Conservation (phyloP, 2,888 invertebrate genomes). For the Synanthedon tipuliformis region DNA sequence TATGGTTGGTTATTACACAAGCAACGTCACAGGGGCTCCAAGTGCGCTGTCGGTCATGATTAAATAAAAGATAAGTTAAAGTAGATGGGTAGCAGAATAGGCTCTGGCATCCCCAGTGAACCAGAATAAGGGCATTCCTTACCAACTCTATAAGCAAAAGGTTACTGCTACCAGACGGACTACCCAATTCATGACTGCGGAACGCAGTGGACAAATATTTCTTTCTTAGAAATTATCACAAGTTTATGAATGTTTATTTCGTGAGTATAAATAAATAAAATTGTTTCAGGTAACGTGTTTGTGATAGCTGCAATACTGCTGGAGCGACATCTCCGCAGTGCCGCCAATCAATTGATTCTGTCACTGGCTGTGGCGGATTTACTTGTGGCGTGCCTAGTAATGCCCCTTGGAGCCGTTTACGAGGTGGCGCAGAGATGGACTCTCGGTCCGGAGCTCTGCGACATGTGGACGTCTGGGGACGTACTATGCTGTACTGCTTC, state of each 20-base stretch:
- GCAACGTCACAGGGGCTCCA: no score
- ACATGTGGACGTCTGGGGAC: constrained; percentile 94
- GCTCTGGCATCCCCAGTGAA: no score
- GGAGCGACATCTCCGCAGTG: constrained; percentile 87
- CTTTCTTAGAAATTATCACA: not conserved
- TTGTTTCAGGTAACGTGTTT: constrained; percentile 86
- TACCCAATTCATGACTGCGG: no score
- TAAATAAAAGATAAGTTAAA: no score
- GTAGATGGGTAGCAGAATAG: no score
- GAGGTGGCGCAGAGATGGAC: constrained; percentile 86
- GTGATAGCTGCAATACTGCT: constrained; percentile 93
- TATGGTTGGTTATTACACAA: no score
- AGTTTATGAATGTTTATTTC: not conserved
- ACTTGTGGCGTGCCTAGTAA: constrained; percentile 85
- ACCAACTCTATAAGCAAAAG: no score
- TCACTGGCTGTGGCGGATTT: constrained; percentile 93
- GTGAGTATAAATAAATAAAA: not conserved
- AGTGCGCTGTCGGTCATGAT: no score
- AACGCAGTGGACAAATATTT: no score
- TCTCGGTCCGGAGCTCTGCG: constrained; percentile 87
- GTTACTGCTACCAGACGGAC: no score
- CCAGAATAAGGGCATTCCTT: no score
- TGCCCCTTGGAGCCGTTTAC: constrained; percentile 82
- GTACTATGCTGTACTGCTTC: constrained; percentile 91
- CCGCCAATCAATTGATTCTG: constrained; percentile 90